Evolutionary conservation across 2,797 vertebrate species (phyloP).

Genomic region (Ispidina picta): DNA sequence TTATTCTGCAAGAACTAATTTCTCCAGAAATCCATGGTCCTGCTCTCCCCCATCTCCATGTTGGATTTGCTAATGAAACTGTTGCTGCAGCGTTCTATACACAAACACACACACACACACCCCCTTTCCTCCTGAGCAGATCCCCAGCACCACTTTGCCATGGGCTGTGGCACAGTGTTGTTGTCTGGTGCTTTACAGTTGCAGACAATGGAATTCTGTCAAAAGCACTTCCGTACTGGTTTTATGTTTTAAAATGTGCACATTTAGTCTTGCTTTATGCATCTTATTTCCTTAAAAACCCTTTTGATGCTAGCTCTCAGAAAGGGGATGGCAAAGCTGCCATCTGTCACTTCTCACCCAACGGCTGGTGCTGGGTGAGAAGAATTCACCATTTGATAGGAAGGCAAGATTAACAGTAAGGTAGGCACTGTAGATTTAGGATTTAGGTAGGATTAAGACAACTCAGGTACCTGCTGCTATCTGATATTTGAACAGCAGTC

Average conservation of each 20-base stretch:
- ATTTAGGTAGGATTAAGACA: conserved; percentile 57
- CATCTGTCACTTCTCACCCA: neutral
- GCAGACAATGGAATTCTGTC: neutral
- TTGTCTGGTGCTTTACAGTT: neutral
- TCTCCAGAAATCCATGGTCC: accelerated
- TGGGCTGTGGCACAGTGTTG: accelerated
- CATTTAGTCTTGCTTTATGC: neutral
- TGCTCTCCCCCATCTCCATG: neutral
- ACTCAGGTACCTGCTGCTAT: conserved; percentile 56
- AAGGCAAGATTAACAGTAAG: conserved; percentile 24
- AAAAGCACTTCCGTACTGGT: neutral
- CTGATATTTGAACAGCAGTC: conserved; percentile 33
- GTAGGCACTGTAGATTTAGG: neutral
- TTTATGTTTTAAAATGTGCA: neutral
- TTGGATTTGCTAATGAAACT: neutral
- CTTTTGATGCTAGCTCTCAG: neutral
- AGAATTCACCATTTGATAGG: neutral
- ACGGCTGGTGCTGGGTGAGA: neutral
- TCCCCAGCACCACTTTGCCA: neutral
- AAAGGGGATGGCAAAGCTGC: neutral
- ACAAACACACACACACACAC: too few species aligned
- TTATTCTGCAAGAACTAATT: accelerated
- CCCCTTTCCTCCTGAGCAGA: neutral
- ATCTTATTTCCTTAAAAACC: neutral
- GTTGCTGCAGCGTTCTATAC: neutral